Conservation (phyloP, 2,888 invertebrate species). For the Pinctada fucata region DNA sequence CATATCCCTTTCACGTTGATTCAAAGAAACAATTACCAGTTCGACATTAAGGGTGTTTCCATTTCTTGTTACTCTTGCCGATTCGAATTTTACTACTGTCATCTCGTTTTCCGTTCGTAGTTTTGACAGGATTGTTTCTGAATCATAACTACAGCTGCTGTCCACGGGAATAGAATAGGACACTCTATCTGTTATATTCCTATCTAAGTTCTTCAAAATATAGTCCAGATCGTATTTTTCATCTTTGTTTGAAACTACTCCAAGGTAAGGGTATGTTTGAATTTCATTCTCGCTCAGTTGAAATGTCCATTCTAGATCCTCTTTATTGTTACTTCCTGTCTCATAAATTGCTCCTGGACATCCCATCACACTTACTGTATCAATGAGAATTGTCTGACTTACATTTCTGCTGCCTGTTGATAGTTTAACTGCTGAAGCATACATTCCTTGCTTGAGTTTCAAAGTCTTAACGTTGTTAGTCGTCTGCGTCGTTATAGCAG, state of each 20-base stretch:
- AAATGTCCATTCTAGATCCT: slow-evolving; percentile 11
- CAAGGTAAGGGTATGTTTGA: slow-evolving; percentile 18
- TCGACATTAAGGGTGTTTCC: neutral
- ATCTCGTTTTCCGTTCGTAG: neutral
- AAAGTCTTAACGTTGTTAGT: neutral
- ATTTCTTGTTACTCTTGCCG: neutral
- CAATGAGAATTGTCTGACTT: neutral
- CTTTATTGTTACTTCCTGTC: neutral
- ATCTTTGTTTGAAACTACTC: slow-evolving; percentile 8
- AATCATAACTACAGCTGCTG: neutral
- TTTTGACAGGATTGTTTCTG: neutral
- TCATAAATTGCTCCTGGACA: slow-evolving; percentile 20
- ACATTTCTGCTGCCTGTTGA: neutral
- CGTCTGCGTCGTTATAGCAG: neutral
- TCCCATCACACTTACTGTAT: neutral
- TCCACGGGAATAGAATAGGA: neutral
- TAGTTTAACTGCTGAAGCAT: slow-evolving; percentile 10
- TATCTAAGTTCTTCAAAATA: slow-evolving; percentile 1
- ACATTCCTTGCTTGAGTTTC: neutral
- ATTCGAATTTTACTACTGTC: neutral
- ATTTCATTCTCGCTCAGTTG: slow-evolving; percentile 18
- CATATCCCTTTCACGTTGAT: neutral
- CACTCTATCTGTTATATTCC: neutral
- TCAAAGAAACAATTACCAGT: neutral
- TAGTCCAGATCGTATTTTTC: neutral